Base-by-base conservation (phyloP, 2,888 invertebrate species). In the Byasa hedistus region DNA sequence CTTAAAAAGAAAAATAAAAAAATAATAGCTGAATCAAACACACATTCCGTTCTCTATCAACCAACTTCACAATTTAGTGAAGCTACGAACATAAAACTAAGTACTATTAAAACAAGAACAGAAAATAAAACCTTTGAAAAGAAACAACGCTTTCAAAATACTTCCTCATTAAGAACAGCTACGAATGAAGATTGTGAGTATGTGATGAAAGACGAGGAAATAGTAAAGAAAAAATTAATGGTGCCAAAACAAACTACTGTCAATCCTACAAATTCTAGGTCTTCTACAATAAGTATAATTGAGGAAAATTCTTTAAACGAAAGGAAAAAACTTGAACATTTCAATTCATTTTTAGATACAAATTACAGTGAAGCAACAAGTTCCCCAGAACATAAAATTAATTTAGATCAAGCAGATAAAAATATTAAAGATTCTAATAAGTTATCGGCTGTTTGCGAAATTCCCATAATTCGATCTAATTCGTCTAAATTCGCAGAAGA, bases 231-330 rank as follows among this genome's bases (percentile, higher is more conserved):
- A 70, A 64, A 72, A 51, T 73, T 86, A 71, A 69, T 78, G 61
- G 69, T 71, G 55, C 83, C 85, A 60, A 76, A 70, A 61, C n/a
- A 72, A 58, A 69, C 72, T 62, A 72, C 73, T 64, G 68, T 76
- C 59, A 88, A 85, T 72, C 86, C 86, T 56, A 85, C 67, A 72
- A 87, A 86, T 71, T 72, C 87, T 69, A 81, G 83, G 75, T 80
- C 73, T 65, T 84, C 85, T 83, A 81, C 84, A 23, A 81, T 88
- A 73, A 83, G 79, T 61, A 75, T 71, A 61, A 72, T 79, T 59
- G 56, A 56, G 22, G 48, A 55, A 55, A 51, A 64, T 36, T 27
- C 55, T 60, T 58, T 65, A 64, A 61, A 44, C 23, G 10, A 39
- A 44, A 12, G 15, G 24, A 2, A 56, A 24, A 24, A 12, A 39